Evolutionary conservation across 2,797 vertebrate species (phyloP), one percentile per base, ranked within the genome.

Genomic region (Cyclopterus lumpus): DNA sequence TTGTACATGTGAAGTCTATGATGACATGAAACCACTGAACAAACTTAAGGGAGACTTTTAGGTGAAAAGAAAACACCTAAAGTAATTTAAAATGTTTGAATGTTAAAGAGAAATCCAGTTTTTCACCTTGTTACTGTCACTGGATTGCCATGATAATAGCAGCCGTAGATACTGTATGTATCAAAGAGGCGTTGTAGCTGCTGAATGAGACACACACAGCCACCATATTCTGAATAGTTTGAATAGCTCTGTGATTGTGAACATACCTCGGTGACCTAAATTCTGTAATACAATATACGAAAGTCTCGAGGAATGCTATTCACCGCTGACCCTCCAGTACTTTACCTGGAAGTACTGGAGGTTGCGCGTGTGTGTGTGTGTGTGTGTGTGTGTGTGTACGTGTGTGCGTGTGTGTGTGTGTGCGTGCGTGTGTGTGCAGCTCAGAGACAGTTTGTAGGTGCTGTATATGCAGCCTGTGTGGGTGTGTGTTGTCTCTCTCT

Each of bases 231-330:
- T 73, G 57, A 53, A 36, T n/a, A 11, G 30, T 9, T 67, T 58
- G 48, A 76, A 64, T 40, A 71, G 9, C 15, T 80, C 0, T 28
- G 32, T 70, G 36, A 63, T 40, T 69, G 65, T 66, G 38, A 70
- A 30, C 9, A 15, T 8, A 5, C 40, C 8, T 7, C 36, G 63
- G 59, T 53, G 73, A 75, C 80, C 59, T 77, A 51, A 30, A 77
- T 44, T 70, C 73, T 78, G 70, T 34, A 69, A 76, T 24, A 10
- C 22, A 24, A 83, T 26, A 53, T 55, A 49, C 34, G 28, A 57
- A 15, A 67, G 67, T 63, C 68, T 18, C 68, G 55, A 22, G 86
- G 81, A 90, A 90, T 88, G 83, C 46, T 38, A 10, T 61, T 76
- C 74, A 44, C 46, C 32, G 8, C 58, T 69, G 60, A 75, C 46